Percentiles rank a stretch among this genome's conserved stretches.
phyloP scores from a whole-genome alignment of 2,888 invertebrate species.

The Diplolepis rosae region DNA sequence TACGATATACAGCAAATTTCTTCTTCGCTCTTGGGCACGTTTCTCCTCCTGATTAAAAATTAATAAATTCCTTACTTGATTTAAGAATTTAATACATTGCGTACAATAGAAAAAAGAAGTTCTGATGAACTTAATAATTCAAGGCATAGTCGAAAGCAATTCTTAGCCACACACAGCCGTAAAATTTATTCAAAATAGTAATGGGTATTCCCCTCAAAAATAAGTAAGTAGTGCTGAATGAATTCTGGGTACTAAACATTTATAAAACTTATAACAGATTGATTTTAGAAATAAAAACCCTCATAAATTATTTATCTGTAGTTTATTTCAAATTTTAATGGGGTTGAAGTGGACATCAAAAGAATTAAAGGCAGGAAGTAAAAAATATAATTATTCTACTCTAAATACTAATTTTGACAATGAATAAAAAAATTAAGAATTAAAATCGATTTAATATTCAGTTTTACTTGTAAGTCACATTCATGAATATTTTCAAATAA shows the following conservation, averaged over 20 bases:
- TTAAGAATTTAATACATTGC: neutral
- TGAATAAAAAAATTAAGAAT: neutral
- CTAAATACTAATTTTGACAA: too few relatives aligned
- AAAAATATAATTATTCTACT: neutral
- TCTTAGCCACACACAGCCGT: neutral
- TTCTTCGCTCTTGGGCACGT: constrained; percentile 61
- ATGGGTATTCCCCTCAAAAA: neutral
- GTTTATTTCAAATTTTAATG: neutral
- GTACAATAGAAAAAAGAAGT: neutral
- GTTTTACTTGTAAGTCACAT: neutral
- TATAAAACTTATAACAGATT: neutral
- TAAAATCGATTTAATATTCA: neutral
- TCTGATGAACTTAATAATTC: constrained; percentile 7
- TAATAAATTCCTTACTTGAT: constrained; percentile 44
- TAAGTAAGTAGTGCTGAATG: neutral
- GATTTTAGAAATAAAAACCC: neutral
- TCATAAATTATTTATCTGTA: neutral
- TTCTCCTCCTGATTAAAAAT: constrained; percentile 62
- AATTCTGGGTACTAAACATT: neutral
- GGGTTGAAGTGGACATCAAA: neutral
- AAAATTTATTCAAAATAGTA: constrained; percentile 13
- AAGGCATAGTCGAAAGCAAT: neutral
- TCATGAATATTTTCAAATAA: neutral
- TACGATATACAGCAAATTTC: constrained; percentile 78
- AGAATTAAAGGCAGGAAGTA: neutral